A percentile compares a stretch with the other conserved stretches of the same genome.
Evolutionary conservation across 2,888 invertebrate genomes (phyloP).

Genomic region (Matsumyia berberina): DNA sequence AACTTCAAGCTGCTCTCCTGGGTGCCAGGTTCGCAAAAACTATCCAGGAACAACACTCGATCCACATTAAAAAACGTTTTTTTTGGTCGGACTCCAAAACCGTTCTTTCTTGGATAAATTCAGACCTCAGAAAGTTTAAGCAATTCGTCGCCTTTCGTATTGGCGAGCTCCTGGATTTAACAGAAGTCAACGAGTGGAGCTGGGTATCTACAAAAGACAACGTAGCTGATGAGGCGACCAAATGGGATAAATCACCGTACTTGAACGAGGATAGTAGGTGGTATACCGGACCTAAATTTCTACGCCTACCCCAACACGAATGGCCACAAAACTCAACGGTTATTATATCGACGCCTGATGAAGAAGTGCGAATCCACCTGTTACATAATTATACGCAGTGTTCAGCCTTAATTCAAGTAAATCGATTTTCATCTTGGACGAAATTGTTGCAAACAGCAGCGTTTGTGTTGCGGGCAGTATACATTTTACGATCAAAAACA

Average conservation of each 20-base stretch:
- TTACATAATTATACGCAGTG: not conserved
- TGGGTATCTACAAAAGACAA: not conserved
- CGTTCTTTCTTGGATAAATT: constrained; percentile 77
- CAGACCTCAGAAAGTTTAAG: constrained; percentile 72
- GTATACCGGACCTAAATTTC: not conserved
- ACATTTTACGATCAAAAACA: no score
- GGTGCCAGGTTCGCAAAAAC: constrained; percentile 70
- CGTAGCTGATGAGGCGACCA: not conserved
- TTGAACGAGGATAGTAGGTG: not conserved
- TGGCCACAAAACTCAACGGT: not conserved
- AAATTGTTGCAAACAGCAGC: no score
- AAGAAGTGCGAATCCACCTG: not conserved
- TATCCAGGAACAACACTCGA: constrained; percentile 39
- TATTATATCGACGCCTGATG: not conserved
- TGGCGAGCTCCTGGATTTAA: constrained; percentile 58
- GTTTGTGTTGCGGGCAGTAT: no score
- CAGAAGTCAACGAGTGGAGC: not conserved
- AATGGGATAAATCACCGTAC: not conserved
- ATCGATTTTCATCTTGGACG: no score
- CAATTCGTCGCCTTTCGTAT: constrained; percentile 77
- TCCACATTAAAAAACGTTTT: constrained; percentile 23
- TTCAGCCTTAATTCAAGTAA: no score
- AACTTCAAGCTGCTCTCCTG: constrained; percentile 77
- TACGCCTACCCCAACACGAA: not conserved
- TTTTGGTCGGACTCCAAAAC: constrained; percentile 79